phyloP scores from a whole-genome alignment of 2,888 invertebrate species.

The Clitarchus hookeri region DNA sequence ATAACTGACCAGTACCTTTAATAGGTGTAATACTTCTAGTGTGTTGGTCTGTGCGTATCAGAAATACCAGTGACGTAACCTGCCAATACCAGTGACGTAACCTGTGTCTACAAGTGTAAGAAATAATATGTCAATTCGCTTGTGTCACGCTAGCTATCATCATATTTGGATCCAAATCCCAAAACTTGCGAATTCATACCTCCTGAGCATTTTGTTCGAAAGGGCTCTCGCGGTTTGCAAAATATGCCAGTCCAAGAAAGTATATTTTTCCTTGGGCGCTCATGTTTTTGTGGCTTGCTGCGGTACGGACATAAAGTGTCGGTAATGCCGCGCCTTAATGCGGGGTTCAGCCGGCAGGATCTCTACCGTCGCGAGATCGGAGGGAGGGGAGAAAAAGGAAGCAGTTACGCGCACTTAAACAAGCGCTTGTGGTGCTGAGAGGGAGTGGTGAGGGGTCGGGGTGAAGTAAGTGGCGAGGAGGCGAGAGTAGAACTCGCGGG shows the following conservation, averaged over 20 bases:
- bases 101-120: too few relatives aligned
- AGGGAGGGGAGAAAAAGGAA: slow-evolving; percentile 28
- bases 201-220: not conserved
- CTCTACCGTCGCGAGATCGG: slow-evolving; percentile 17
- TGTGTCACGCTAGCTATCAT: too few relatives aligned
- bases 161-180: too few relatives aligned
- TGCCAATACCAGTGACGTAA: too few relatives aligned
- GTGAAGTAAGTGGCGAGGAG: not conserved
- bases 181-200: too few relatives aligned
- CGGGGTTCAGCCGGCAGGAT: slow-evolving; percentile 21
- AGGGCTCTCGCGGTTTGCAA: not conserved
- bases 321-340: slow-evolving; percentile 27
- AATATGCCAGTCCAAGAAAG: not conserved
- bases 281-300: not conserved
- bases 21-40: too few relatives aligned
- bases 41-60: too few relatives aligned
- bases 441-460: not conserved
- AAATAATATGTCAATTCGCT: too few relatives aligned
- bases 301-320: not conserved
- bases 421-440: not conserved
- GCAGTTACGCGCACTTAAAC: slow-evolving; percentile 29
- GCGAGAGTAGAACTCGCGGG: not conserved
- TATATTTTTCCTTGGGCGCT: not conserved
- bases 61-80: too few relatives aligned
- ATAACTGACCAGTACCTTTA: too few relatives aligned